Evolutionary conservation across 2,888 invertebrate species (phyloP).

Genomic region (Latrodectus hesperus): DNA sequence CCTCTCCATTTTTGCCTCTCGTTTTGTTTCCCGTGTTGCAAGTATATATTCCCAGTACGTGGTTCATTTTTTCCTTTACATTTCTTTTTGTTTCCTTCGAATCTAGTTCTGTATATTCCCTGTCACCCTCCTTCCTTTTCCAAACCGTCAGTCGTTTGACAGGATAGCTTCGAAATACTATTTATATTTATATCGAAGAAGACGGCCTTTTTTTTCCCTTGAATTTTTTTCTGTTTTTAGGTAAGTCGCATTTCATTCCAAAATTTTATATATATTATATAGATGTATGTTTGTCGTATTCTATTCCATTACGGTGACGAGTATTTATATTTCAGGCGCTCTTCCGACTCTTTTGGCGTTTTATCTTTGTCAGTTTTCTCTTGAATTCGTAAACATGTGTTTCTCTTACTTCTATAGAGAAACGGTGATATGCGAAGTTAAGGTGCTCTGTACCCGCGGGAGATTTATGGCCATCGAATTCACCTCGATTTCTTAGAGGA

Average conservation of each 20-base stretch:
- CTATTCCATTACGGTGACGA: conserved; percentile 64
- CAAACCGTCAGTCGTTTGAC: conserved; percentile 54
- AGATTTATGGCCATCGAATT: conserved; percentile 24
- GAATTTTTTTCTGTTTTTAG: conserved; percentile 58
- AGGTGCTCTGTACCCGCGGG: conserved; percentile 28
- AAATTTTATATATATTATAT: conserved; percentile 61
- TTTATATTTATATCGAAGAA: conserved; percentile 65
- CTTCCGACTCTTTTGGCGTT: neutral
- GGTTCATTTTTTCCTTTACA: conserved; percentile 17
- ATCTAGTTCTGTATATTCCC: conserved; percentile 49
- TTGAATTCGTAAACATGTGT: conserved; percentile 55
- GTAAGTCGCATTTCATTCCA: conserved; percentile 58
- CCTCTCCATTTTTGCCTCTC: conserved; percentile 26
- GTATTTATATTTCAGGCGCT: conserved; percentile 65
- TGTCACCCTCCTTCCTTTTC: neutral
- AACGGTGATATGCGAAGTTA: too few species aligned
- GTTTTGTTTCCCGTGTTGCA: conserved; percentile 48
- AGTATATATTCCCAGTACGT: conserved; percentile 45
- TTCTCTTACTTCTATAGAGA: neutral
- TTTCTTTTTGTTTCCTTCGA: conserved; percentile 27
- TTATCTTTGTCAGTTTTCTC: conserved; percentile 31
- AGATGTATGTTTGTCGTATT: conserved; percentile 43
- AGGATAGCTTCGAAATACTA: conserved; percentile 66
- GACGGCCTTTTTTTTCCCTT: neutral
- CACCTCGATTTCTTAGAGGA: too few species aligned